Percentiles rank a stretch among this genome's conserved stretches.
Conservation (phyloP, 2,797 vertebrate species). For the Mormyrus hasselquistii region DNA sequence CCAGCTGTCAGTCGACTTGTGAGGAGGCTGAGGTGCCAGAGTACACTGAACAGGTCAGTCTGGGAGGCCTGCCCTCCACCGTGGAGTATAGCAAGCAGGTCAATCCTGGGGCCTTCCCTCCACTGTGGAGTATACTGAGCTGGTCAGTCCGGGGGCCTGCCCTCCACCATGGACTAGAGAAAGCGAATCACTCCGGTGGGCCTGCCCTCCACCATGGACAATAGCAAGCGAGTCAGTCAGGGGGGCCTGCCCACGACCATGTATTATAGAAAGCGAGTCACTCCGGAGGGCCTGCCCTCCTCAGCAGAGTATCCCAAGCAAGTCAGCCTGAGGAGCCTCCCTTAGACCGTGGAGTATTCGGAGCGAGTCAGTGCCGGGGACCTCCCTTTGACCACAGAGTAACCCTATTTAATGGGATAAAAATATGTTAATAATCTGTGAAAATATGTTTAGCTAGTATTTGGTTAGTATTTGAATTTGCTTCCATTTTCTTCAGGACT, state of each 20-base stretch:
- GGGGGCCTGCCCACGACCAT: too few species aligned
- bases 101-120: background rate
- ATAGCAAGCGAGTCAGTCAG: background rate
- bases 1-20: slow-evolving; percentile 71
- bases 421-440: background rate
- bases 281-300: too few species aligned
- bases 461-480: background rate
- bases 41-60: slow-evolving; percentile 60
- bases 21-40: slow-evolving; percentile 71
- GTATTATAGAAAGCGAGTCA: too few species aligned
- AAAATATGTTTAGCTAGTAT: background rate
- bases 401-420: background rate
- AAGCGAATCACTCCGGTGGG: too few species aligned
- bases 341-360: too few species aligned
- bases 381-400: background rate
- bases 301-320: too few species aligned
- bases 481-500: background rate
- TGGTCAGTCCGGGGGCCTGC: background rate
- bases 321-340: too few species aligned
- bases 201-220: background rate
- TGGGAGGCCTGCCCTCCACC: background rate
- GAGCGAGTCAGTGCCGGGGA: background rate
- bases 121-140: background rate
- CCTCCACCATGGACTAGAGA: background rate
- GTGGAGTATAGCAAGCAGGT: background rate